These are phyloP conservation scores for Ophion slaviceki DNA, from an alignment of 2,888 invertebrate species.

Conservation along the genomic window DNA sequence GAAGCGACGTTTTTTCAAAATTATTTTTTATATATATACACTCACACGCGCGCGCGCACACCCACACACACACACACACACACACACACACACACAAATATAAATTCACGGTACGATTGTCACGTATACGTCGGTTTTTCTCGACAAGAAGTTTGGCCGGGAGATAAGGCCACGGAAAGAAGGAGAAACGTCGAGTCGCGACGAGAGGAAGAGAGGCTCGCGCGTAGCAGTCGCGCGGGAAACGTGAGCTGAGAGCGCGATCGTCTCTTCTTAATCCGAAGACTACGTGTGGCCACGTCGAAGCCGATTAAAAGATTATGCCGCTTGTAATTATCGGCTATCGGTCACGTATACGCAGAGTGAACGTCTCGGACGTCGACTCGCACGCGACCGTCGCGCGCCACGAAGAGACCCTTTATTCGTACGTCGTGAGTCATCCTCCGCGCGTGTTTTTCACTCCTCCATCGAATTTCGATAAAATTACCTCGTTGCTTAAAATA, in stretches of 20 bases:
- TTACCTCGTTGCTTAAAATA: not conserved
- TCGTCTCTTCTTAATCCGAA: conserved; percentile 41
- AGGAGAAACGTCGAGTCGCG: conserved; percentile 16
- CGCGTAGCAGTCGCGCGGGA: conserved; percentile 39
- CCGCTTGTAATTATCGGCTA: conserved; percentile 66
- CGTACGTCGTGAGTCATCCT: conserved; percentile 3
- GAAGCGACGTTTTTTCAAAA: too few species aligned
- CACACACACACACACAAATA: not conserved
- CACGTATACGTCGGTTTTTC: conserved; percentile 51
- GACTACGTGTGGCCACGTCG: conserved; percentile 60
- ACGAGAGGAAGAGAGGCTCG: conserved; percentile 27
- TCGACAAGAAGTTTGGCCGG: conserved; percentile 28
- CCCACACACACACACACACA: too few species aligned
- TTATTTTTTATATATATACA: too few species aligned
- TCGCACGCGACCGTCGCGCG: conserved; percentile 69
- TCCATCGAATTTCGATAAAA: not conserved
- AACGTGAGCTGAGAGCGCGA: conserved; percentile 64
- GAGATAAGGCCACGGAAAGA: conserved; percentile 9
- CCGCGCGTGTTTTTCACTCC: not conserved
- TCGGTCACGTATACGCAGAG: conserved; percentile 60
- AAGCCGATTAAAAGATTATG: conserved; percentile 67
- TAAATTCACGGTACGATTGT: conserved; percentile 48
- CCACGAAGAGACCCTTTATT: conserved; percentile 2
- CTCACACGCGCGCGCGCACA: too few species aligned
- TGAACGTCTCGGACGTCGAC: conserved; percentile 46